These are phyloP conservation scores for Zeuzera pyrina DNA, from an alignment of 2,888 invertebrate species.

Conservation along the genomic window DNA sequence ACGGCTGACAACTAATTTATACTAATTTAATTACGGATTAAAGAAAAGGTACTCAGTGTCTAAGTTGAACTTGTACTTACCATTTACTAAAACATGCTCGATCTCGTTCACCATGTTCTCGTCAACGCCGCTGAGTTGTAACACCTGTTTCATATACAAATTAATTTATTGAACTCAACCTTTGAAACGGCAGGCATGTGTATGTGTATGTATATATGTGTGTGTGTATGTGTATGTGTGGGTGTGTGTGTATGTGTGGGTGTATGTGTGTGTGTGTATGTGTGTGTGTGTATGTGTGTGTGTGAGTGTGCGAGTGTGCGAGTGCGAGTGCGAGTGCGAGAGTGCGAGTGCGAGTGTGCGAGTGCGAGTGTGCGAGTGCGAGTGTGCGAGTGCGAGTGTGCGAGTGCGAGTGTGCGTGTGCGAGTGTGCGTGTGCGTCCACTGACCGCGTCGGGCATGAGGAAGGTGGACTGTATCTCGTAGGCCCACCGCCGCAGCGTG, in stretches of 20 bases:
- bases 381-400: too few relatives aligned
- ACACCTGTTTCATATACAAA: slow-evolving; percentile 83
- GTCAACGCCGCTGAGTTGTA: slow-evolving; percentile 84
- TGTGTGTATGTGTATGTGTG: too few relatives aligned
- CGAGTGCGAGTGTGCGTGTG: too few relatives aligned
- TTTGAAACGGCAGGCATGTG: background rate
- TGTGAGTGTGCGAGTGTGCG: too few relatives aligned
- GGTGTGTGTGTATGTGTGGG: too few relatives aligned
- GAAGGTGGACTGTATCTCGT: slow-evolving; percentile 98
- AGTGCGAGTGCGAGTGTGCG: too few relatives aligned
- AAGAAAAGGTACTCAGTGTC: too few relatives aligned
- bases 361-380: too few relatives aligned
- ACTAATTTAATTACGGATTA: too few relatives aligned
- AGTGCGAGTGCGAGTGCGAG: too few relatives aligned
- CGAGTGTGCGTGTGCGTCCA: too few relatives aligned
- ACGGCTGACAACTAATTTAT: background rate
- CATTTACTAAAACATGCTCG: slow-evolving; percentile 85
- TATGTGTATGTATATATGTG: background rate
- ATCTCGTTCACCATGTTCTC: slow-evolving; percentile 92
- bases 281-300: background rate
- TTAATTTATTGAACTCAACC: slow-evolving; percentile 6
- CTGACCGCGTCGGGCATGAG: slow-evolving; percentile 89
- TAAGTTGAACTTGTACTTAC: slow-evolving; percentile 26
- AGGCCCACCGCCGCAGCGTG: slow-evolving; percentile 98
- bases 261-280: too few relatives aligned